Evolutionary conservation across 2,888 invertebrate species (phyloP).

Genomic region (Drosophila greeni): DNA sequence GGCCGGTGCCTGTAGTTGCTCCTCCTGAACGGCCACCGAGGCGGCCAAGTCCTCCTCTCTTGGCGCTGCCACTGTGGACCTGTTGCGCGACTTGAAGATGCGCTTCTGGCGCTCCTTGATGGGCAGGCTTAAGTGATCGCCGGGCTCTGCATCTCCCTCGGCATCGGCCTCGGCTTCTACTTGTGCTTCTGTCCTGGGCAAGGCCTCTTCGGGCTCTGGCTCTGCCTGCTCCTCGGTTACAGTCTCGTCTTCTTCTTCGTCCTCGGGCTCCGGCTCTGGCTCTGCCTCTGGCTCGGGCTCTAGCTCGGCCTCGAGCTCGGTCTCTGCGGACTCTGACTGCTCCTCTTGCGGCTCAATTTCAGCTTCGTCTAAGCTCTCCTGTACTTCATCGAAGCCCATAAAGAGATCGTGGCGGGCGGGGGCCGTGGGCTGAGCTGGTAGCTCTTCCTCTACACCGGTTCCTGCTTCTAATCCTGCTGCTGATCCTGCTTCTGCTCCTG

Average conservation of each 20-base stretch:
- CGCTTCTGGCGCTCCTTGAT: conserved; percentile 78
- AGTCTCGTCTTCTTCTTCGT: neutral
- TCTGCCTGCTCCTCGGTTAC: neutral
- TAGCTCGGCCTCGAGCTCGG: neutral
- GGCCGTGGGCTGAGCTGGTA: neutral
- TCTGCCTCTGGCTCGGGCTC: neutral
- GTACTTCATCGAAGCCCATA: conserved; percentile 43
- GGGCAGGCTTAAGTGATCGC: conserved; percentile 61
- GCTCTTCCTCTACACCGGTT: neutral
- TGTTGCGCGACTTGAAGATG: conserved; percentile 78
- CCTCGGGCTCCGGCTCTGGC: neutral
- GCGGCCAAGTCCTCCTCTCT: neutral
- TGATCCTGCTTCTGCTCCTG: too few species aligned
- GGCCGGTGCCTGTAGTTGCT: neutral
- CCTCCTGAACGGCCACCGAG: neutral
- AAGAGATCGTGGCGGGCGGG: conserved; percentile 17
- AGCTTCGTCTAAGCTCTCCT: neutral
- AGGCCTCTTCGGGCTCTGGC: neutral
- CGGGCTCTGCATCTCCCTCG: neutral
- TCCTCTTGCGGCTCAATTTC: neutral
- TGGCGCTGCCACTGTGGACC: conserved; percentile 40
- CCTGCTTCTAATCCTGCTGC: too few species aligned
- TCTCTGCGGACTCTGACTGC: neutral
- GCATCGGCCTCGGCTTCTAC: too few species aligned
- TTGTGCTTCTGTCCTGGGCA: neutral